A percentile compares a stretch with the other conserved stretches of the same genome.
Conservation (phyloP, 2,888 invertebrate genomes). For the Sarcophaga subvicina region DNA sequence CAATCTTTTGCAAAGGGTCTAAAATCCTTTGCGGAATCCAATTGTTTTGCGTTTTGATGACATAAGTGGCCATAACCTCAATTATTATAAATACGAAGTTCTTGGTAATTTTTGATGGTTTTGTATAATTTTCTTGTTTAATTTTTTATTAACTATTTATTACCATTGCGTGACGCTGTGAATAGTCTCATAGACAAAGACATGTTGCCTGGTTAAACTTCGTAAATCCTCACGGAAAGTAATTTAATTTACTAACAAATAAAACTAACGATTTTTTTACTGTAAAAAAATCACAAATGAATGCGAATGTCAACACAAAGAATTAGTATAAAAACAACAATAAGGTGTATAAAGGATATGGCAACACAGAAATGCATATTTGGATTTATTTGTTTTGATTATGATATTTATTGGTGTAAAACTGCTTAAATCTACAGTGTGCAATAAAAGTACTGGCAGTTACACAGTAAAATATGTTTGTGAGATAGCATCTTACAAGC, state of each 20-base stretch:
- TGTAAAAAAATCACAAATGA: conserved; percentile 28
- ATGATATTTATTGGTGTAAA: conserved; percentile 4
- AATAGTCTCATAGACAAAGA: conserved; percentile 77
- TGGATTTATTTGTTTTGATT: conserved; percentile 46
- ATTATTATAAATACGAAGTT: conserved; percentile 16
- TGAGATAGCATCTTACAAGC: background rate
- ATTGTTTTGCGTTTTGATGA: conserved; percentile 74
- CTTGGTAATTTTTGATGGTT: conserved; percentile 15
- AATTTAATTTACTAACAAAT: conserved; percentile 45
- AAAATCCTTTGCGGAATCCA: background rate
- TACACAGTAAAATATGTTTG: too few species aligned
- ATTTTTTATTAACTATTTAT: conserved; percentile 54
- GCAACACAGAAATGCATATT: conserved; percentile 15
- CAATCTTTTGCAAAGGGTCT: too few species aligned
- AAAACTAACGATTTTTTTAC: conserved; percentile 40
- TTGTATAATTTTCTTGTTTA: background rate
- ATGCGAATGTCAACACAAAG: conserved; percentile 33
- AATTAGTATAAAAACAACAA: background rate
- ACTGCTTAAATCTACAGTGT: background rate
- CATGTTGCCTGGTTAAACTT: conserved; percentile 69
- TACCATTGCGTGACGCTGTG: conserved; percentile 77
- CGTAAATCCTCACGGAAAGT: conserved; percentile 30
- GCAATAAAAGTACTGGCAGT: background rate
- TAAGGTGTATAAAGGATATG: conserved; percentile 18
- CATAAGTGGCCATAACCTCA: conserved; percentile 81